phyloP scores from a whole-genome alignment of 2,888 invertebrate genomes.

The Eupithecia inturbata region DNA sequence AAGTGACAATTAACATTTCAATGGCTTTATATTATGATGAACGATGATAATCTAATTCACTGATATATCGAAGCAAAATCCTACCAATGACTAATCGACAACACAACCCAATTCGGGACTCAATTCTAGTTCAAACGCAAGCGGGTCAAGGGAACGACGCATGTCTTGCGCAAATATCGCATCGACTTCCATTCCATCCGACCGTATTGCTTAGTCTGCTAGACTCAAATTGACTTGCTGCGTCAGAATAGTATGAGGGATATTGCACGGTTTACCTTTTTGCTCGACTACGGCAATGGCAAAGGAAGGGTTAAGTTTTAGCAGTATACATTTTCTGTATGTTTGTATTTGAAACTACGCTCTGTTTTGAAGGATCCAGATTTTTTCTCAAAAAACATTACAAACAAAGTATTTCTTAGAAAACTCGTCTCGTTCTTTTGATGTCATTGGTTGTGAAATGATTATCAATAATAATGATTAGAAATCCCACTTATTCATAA shows the following conservation, averaged over 20 bases:
- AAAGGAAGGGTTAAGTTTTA: background rate
- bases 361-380: background rate
- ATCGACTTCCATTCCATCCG: slow-evolving; percentile 44
- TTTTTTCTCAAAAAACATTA: background rate
- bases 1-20: background rate
- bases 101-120: slow-evolving; percentile 55
- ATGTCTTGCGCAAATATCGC: slow-evolving; percentile 58
- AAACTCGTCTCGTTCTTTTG: background rate
- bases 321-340: background rate
- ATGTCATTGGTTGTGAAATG: background rate
- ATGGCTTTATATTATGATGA: background rate
- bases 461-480: background rate
- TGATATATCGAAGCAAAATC: slow-evolving; percentile 18
- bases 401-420: background rate
- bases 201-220: slow-evolving; percentile 44
- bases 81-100: slow-evolving; percentile 52
- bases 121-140: slow-evolving; percentile 62
- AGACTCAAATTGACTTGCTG: slow-evolving; percentile 24
- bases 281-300: slow-evolving; percentile 27
- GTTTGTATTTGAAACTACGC: background rate
- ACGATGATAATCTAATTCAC: background rate
- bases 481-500: background rate
- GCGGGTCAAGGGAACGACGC: slow-evolving; percentile 67
- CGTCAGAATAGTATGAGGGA: slow-evolving; percentile 17
- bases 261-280: slow-evolving; percentile 26